Base-by-base conservation (phyloP, 2,113 vertebrate species). In the Syngnathus typhle region DNA sequence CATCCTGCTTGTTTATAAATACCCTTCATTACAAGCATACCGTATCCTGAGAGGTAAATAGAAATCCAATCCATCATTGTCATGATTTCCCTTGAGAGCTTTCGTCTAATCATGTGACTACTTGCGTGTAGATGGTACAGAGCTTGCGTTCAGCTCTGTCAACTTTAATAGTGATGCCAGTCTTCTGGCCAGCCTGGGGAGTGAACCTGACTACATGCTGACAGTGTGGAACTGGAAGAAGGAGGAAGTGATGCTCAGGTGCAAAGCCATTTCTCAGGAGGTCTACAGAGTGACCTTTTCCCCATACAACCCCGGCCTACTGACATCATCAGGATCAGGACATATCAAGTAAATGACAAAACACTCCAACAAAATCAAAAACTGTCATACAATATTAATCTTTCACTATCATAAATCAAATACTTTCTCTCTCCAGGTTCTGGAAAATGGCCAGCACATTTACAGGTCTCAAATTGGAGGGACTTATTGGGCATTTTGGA, bases 161-260 rank as follows among this genome's bases (percentile, higher is more conserved):
- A 91, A 94, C 77, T 99, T 98, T 76, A 95, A 93, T 75, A 1
- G 0, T 4, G 83, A 87, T 0, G 96, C 95, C 39, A 87, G 70
- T 41, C 82, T 98, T 76, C 84, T 99, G 82, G 96, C 92, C 54
- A 96, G 93, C 21, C 88, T 98, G 70, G 94, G 95, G 1, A 77
- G 90, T 44, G 83, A 78, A 13, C 94, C 96, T 1, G 95, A 98
- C 82, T 93, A 91, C 72, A 96, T 90, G 77, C 71, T 98, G 78
- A 96, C 94, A 1, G 82, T 99, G 60, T 99, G 97, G 97, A 88
- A 94, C 43, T 99, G 97, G 97, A 94, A 78, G 73, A 85, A 93
- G 72, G 94, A 98, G 78, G 87, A 92, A 68, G 92, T 93, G 71
- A 67, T 91, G 62, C 72, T 95, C 77, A 91, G 92, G 72, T 92